A percentile compares a stretch with the other conserved stretches of the same genome.
Evolutionary conservation across 2,888 invertebrate genomes (phyloP).

Genomic region (Abrostola triplasia): DNA sequence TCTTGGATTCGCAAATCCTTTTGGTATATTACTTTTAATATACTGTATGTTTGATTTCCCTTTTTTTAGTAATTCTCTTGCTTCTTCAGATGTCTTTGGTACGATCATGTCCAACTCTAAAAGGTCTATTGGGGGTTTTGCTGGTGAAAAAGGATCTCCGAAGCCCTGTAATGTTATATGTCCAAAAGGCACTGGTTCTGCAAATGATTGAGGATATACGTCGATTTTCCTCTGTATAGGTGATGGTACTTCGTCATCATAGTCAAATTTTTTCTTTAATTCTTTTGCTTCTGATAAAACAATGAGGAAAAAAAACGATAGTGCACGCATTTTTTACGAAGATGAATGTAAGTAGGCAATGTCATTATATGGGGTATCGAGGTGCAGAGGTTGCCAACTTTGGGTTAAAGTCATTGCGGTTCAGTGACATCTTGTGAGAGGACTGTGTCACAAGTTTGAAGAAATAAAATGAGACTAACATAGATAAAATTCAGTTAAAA

Average conservation of each 20-base stretch:
- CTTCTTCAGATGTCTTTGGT: slow-evolving; percentile 40
- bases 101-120: slow-evolving; percentile 51
- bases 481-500: too few relatives aligned
- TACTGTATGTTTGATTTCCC: slow-evolving; percentile 11
- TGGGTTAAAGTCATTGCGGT: not conserved
- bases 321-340: slow-evolving; percentile 57
- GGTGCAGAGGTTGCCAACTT: slow-evolving; percentile 37
- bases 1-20: slow-evolving; percentile 22
- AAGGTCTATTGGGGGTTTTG: slow-evolving; percentile 58
- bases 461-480: too few relatives aligned
- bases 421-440: too few relatives aligned
- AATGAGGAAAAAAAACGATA: slow-evolving; percentile 50
- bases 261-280: not conserved
- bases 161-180: slow-evolving; percentile 66
- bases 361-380: slow-evolving; percentile 20
- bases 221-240: slow-evolving; percentile 12
- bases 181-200: slow-evolving; percentile 64
- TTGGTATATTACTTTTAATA: slow-evolving; percentile 2
- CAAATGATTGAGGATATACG: slow-evolving; percentile 19
- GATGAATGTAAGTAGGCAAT: slow-evolving; percentile 3
- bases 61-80: slow-evolving; percentile 27
- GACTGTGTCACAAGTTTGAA: not conserved
- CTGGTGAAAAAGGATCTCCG: slow-evolving; percentile 49
- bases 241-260: not conserved
- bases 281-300: slow-evolving; percentile 44